These are phyloP conservation scores for Amphipyra berbera DNA, from an alignment of 2,888 invertebrate species.

Conservation along the genomic window DNA sequence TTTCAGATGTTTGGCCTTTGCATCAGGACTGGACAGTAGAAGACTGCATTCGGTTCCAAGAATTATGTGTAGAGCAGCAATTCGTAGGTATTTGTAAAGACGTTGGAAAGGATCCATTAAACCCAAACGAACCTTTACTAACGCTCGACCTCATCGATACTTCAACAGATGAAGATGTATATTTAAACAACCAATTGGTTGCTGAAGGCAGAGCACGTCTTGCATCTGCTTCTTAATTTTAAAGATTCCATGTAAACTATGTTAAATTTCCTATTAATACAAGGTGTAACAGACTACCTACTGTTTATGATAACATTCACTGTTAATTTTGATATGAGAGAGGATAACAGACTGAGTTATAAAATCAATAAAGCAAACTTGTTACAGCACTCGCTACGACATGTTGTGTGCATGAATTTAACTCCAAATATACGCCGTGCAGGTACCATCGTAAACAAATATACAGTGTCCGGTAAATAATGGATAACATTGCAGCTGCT, in stretches of 20 bases:
- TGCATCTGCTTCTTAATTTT: slow-evolving; percentile 65
- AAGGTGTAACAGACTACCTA: slow-evolving; percentile 61
- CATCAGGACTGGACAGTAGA: slow-evolving; percentile 93
- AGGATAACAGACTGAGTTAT: slow-evolving; percentile 52
- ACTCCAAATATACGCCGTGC: not conserved
- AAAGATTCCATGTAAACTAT: slow-evolving; percentile 25
- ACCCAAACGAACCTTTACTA: slow-evolving; percentile 91
- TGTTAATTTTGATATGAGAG: slow-evolving; percentile 42
- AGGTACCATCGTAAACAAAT: too few species aligned
- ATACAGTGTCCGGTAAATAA: not conserved
- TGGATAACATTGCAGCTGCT: too few species aligned
- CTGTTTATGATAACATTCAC: slow-evolving; percentile 33
- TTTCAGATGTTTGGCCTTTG: slow-evolving; percentile 86
- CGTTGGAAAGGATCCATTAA: slow-evolving; percentile 90
- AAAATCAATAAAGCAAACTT: slow-evolving; percentile 16
- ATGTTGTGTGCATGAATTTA: not conserved
- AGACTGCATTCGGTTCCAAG: slow-evolving; percentile 93
- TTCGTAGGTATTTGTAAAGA: slow-evolving; percentile 92
- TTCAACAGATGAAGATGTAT: slow-evolving; percentile 91
- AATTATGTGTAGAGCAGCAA: slow-evolving; percentile 92
- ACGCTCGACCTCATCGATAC: slow-evolving; percentile 93
- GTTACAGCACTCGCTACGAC: not conserved
- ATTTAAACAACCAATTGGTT: slow-evolving; percentile 91
- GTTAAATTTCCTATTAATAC: slow-evolving; percentile 47
- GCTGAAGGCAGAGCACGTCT: slow-evolving; percentile 90